Base-by-base conservation (phyloP, 2,888 invertebrate species). In the Tribolium freemani region DNA sequence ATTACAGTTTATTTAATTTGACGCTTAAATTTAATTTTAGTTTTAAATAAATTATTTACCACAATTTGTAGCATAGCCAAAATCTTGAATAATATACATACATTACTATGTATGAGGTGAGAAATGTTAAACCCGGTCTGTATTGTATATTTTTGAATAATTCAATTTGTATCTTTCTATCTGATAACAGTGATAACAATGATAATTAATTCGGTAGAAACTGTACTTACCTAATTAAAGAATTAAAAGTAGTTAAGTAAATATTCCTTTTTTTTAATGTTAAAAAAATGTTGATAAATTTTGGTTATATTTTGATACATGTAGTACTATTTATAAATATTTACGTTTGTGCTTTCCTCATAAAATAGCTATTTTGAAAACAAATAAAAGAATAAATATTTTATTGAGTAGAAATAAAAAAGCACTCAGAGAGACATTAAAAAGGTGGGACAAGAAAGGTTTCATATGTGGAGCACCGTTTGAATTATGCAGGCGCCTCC, bases 401-500 rank as follows among this genome's bases (percentile, higher is more conserved):
- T 31, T 8, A 31, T 5, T 31, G 9, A 31, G 9, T 31, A 31
- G 9, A 31, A 31, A 8, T 38, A 38, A 38, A 38, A n/a, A 38
- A 38, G n/a, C 3, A 38, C 8, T 38, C 8, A 6, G 9, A 9
- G 5, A 38, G 5, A 38, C 8, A 38, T 38, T 38, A 8, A 38
- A 26, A 26, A 26, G 26, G 26, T 26, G 26, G 26, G 26, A 26
- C 3, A 26, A n/a, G 5, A 26, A 26, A 26, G 5, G 26, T 26
- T 38, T 38, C 38, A 8, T 6, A 38, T 38, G 38, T 38, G 8
- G 8, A 38, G 38, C 38, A 38, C 38, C 38, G n/a, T 30, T 50
- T 48, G 13, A 38, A 30, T 50, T 50, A 20, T 38, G 20, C 30
- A 68, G 60, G 57, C 67, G 57, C 45, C 67, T 67, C 67, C 63